A percentile compares a stretch with the other conserved stretches of the same genome.
phyloP scores from a whole-genome alignment of 1,140 invertebrate genomes.

The Apis cerana region DNA sequence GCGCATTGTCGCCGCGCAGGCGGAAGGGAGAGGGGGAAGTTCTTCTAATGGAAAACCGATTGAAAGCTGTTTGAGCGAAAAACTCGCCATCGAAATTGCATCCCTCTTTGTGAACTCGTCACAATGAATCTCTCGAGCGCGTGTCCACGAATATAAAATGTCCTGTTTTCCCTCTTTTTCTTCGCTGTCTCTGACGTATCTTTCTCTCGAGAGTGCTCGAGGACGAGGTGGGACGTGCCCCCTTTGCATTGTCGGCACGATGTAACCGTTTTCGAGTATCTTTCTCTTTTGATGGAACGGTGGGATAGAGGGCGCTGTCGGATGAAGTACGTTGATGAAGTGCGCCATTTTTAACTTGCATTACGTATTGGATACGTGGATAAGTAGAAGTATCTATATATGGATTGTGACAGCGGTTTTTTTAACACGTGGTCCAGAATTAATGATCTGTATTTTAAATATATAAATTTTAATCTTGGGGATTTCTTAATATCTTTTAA shows the following conservation, averaged over 20 bases:
- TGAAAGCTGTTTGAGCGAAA: conserved; percentile 73
- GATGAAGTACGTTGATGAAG: no score
- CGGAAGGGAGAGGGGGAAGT: conserved; percentile 32
- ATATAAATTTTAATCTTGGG: no score
- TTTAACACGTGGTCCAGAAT: no score
- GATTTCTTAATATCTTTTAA: no score
- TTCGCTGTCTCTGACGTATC: background rate
- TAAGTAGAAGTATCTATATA: no score
- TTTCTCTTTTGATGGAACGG: background rate
- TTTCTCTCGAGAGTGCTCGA: conserved; percentile 37
- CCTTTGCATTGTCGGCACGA: conserved; percentile 12
- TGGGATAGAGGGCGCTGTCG: background rate
- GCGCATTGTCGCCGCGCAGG: conserved; percentile 63
- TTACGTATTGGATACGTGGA: no score
- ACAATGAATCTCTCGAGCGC: conserved; percentile 51
- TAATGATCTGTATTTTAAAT: no score
- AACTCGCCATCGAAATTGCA: conserved; percentile 48
- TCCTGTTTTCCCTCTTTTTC: conserved; percentile 39
- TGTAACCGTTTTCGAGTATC: background rate
- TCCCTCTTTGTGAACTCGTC: conserved; percentile 38
- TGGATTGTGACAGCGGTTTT: no score
- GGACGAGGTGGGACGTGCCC: background rate
- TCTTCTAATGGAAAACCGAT: conserved; percentile 73
- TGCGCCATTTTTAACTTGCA: no score
- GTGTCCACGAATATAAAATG: conserved; percentile 56